Conservation (phyloP, 1,140 invertebrate genomes). For the Aphis craccivora region DNA sequence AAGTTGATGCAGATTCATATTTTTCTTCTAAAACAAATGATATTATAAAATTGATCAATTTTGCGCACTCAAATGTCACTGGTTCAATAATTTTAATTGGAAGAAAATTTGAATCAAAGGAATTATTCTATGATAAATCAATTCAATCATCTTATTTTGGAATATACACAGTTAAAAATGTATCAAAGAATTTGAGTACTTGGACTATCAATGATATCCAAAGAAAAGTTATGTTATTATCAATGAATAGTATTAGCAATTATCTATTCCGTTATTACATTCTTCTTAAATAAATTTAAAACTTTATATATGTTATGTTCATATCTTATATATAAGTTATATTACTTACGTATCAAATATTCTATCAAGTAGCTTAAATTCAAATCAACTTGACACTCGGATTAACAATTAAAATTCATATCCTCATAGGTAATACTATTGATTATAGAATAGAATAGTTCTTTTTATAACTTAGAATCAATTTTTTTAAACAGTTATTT, state of each 20-base stretch:
- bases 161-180: background rate
- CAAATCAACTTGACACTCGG: no score
- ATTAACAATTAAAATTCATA: no score
- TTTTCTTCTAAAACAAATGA: conserved; percentile 1
- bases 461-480: no score
- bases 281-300: no score
- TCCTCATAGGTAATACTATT: no score
- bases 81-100: background rate
- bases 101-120: background rate
- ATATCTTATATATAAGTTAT: no score
- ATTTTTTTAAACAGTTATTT: no score
- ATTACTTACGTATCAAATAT: no score
- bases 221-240: background rate
- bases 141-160: background rate
- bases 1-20: background rate
- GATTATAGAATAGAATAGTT: no score
- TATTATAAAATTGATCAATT: background rate
- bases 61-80: background rate
- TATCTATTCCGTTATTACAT: no score
- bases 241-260: background rate
- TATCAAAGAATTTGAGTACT: background rate
- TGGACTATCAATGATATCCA: background rate
- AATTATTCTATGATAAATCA: background rate
- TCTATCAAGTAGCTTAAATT: no score
- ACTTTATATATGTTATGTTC: no score